Evolutionary conservation across 2,797 vertebrate genomes (phyloP).

Genomic region (Limnodromus scolopaceus): DNA sequence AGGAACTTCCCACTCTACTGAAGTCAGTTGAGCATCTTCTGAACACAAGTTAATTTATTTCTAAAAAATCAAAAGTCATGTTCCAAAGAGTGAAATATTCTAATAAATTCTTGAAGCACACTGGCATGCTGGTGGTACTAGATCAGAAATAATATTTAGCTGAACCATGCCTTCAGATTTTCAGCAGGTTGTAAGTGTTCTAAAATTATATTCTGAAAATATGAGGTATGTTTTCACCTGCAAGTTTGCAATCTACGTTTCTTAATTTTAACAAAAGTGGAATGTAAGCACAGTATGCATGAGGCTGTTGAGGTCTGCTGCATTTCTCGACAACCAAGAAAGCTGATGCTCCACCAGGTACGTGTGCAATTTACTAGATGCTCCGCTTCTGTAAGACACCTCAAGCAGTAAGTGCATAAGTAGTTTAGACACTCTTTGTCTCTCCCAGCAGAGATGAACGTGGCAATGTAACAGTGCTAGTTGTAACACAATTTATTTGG

Average conservation of each 20-base stretch:
- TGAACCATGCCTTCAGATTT: neutral
- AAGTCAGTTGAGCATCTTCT: neutral
- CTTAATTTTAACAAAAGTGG: neutral
- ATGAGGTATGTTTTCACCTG: neutral
- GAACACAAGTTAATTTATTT: neutral
- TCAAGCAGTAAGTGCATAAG: neutral
- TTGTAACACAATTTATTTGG: conserved; percentile 31
- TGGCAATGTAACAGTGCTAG: neutral
- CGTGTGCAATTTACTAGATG: neutral
- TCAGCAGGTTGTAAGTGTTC: neutral
- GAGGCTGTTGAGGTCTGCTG: neutral
- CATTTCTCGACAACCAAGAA: neutral
- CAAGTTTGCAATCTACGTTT: neutral
- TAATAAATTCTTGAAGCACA: neutral
- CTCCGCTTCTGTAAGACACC: neutral
- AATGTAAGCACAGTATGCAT: neutral
- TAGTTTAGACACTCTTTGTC: neutral
- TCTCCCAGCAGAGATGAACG: neutral
- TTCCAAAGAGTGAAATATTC: neutral
- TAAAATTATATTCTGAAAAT: neutral
- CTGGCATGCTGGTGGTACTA: neutral
- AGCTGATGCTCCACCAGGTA: neutral
- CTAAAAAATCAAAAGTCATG: neutral
- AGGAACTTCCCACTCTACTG: neutral
- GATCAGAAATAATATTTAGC: neutral